Evolutionary conservation across 2,888 invertebrate species (phyloP), one percentile per base, ranked within the genome.

Genomic region (Papilio elwesi): DNA sequence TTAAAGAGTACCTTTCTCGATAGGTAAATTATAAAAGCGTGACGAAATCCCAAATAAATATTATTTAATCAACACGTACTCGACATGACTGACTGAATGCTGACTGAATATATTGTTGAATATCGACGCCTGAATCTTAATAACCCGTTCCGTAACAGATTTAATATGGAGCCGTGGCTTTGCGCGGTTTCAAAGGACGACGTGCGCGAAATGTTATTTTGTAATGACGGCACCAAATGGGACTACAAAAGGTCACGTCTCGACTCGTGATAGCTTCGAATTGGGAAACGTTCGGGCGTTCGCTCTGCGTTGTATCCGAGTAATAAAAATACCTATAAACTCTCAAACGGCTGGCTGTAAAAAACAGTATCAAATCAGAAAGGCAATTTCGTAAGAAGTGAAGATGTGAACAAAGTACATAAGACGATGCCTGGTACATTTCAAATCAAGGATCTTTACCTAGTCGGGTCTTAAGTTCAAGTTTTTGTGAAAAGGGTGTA

Each of bases 101-200:
- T 74, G 70, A 76, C 77, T 78, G 81, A 81, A 76, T 72, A 76
- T 71, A 70, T 70, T 79, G 70, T 72, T 64, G 72, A 76, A 77
- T 75, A 75, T 75, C 66, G 67, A 38, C 52, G 52, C 6, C 68
- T 13, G 72, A 73, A 73, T 73, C 16, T 64, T 73, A 68, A 73
- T 63, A 68, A 12, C 26, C 36, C 47, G 53, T 68, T 68, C 68
- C 55, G 72, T 63, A 73, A 73, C 72, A 62, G 47, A 64, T 68
- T 68, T 68, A 63, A 55, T 64, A 72, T 66, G 70, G n/a, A 53
- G 9, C 72, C 64, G 55, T 73, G 63, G 68, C 64, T 73, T 73
- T 72, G 67, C 68, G 68, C 66, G 68, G 63, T 75, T 71, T 73
- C 71, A 74, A 75, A 70, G 73, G 75, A 75, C 74, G 75, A 71